Evolutionary conservation across 2,113 vertebrate species (phyloP).

Genomic region (Bostrychus sinensis): DNA sequence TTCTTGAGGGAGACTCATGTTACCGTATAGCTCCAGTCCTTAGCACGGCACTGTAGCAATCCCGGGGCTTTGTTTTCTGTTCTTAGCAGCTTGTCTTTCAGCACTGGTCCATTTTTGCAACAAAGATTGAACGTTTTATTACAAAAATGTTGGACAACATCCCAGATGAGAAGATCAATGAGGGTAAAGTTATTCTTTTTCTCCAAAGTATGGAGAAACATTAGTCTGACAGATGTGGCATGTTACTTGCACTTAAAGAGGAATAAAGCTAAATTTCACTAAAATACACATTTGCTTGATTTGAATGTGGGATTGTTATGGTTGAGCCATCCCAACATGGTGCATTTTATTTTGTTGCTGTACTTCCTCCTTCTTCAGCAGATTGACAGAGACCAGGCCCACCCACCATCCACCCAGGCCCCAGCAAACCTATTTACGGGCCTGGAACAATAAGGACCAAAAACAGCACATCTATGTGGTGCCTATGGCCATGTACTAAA

Average conservation of each 20-base stretch:
- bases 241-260: constrained; percentile 20
- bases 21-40: constrained; percentile 54
- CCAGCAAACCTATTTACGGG: too few species aligned
- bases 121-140: constrained; percentile 50
- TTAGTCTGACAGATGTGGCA: constrained; percentile 32
- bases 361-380: too few species aligned
- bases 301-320: too few species aligned
- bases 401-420: too few species aligned
- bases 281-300: constrained; percentile 28
- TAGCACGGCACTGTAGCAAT: constrained; percentile 31
- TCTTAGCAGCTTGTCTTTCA: constrained; percentile 60
- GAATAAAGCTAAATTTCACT: constrained; percentile 7
- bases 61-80: constrained; percentile 54
- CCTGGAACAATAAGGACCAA: too few species aligned
- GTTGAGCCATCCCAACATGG: too few species aligned
- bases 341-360: too few species aligned
- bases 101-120: constrained; percentile 30
- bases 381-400: too few species aligned
- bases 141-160: constrained; percentile 51
- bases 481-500: too few species aligned
- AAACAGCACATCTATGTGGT: too few species aligned
- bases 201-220: constrained; percentile 33
- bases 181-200: constrained; percentile 30
- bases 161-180: constrained; percentile 67
- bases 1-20: constrained; percentile 67